Base-by-base conservation (phyloP, 1,140 invertebrate species). In the Cotesia vestalis region DNA sequence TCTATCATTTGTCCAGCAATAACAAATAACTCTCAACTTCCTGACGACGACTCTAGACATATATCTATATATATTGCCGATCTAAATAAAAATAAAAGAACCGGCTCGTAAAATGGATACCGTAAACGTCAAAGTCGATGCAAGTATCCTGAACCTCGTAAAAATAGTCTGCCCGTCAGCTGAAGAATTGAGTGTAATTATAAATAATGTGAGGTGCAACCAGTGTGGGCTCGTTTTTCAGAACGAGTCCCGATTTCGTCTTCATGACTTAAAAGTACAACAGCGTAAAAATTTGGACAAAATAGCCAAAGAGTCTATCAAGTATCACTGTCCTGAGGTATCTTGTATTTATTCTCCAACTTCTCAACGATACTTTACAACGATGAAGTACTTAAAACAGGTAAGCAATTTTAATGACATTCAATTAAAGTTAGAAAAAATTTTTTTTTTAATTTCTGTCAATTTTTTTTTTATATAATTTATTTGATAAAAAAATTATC, bases 361-460 rank as follows among this genome's bases (percentile, higher is more conserved):
- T 38, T 83, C 82, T 2, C 69, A 82, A 52, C 79, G 84, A 61
- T 77, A 82, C 69, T 88, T 88, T 71, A 82, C 74, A 0, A 81
- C 79, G 6, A 82, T 85, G 77, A 88, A 88, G 55, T 87, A 88
- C 53, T 71, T 88, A 1, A 88, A 88, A 71, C 87, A 88, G 81
- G 87, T 88, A 36, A 17, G 27, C 27, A 52, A 8, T 5, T 20
- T 40, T 63, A 36, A 68, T 27, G 27, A 27, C 1, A 27, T 27
- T 17, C 17, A 17, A 17, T 17, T 27, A 27, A 27, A 27, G 27
- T 27, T 27, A 27, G 27, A 61, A 62, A 61, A 4, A n/a, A 27
- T 40, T 17, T 36, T 4, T 55, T 27, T 27, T 2, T 1, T 0
- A 27, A 27, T 27, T 27, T 27, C 27, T 27, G 27, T 27, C 27